Evolutionary conservation across 2,797 vertebrate species (phyloP).

Genomic region (Sibirionetta formosa): DNA sequence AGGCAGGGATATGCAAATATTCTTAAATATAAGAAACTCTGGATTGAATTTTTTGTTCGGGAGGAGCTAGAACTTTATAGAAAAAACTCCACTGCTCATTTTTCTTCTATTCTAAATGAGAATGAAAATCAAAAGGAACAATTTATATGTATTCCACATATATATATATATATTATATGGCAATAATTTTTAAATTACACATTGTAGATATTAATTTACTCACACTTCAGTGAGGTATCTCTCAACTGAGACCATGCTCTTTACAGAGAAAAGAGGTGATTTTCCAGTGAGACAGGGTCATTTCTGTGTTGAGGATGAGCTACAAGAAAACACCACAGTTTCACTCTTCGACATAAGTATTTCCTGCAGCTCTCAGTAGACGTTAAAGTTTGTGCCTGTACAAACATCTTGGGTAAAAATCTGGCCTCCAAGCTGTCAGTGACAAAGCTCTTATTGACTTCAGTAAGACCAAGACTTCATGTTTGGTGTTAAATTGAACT

Average conservation of each 20-base stretch:
- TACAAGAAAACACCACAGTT: constrained; percentile 21
- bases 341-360: constrained; percentile 38
- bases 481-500: constrained; percentile 65
- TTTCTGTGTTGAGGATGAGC: constrained; percentile 10
- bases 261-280: not conserved
- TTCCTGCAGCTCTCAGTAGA: constrained; percentile 46
- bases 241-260: not conserved
- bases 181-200: not conserved
- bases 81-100: not conserved
- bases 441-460: constrained; percentile 53
- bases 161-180: no score
- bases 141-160: accelerated
- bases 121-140: not conserved
- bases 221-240: not conserved
- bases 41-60: accelerated
- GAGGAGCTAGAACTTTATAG: not conserved
- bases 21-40: not conserved
- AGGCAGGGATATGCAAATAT: not conserved
- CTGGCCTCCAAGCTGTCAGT: constrained; percentile 27
- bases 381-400: constrained; percentile 44
- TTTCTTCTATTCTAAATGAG: not conserved
- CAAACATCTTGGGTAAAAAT: constrained; percentile 52
- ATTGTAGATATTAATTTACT: not conserved
- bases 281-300: not conserved
- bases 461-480: constrained; percentile 56